Conservation (phyloP, 1,140 invertebrate genomes). For the Prorops nasuta region DNA sequence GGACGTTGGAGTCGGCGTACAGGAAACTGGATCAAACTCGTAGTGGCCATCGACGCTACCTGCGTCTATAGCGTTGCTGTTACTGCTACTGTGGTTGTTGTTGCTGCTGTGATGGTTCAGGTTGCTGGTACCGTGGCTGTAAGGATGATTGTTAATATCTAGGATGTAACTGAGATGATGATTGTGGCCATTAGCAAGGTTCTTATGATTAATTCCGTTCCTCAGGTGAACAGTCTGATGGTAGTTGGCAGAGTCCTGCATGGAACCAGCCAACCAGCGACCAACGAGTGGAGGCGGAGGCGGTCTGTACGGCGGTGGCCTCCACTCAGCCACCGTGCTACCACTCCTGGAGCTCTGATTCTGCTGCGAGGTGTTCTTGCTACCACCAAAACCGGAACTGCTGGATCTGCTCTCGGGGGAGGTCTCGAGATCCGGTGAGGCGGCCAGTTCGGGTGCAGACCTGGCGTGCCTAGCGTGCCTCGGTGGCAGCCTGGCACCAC, state of each 20-base stretch:
- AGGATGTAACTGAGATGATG: no score
- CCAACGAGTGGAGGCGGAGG: conserved; percentile 64
- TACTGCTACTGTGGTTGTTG: conserved; percentile 17
- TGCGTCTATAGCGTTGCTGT: conserved; percentile 71
- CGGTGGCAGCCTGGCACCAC: conserved; percentile 59
- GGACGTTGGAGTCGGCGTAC: conserved; percentile 72
- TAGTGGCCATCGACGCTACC: conserved; percentile 93
- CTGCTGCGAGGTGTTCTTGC: conserved; percentile 84
- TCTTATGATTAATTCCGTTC: no score
- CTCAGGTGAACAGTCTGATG: not conserved
- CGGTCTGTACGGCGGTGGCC: conserved; percentile 71
- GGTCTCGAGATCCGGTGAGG: conserved; percentile 66
- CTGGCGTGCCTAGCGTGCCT: conserved; percentile 65
- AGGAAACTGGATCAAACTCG: conserved; percentile 82
- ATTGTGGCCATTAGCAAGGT: no score
- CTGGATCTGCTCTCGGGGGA: conserved; percentile 85
- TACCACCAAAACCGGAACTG: conserved; percentile 85
- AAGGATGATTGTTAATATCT: no score
- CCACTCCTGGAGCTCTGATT: conserved; percentile 71
- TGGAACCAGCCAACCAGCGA: conserved; percentile 65
- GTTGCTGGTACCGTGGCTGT: no score
- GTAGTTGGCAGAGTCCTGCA: not conserved
- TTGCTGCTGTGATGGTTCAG: no score
- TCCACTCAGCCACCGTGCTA: conserved; percentile 73
- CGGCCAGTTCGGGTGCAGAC: conserved; percentile 64